A percentile compares a stretch with the other conserved stretches of the same genome.
Evolutionary conservation across 2,888 invertebrate species (phyloP).

Genomic region (Epinotia ramella): DNA sequence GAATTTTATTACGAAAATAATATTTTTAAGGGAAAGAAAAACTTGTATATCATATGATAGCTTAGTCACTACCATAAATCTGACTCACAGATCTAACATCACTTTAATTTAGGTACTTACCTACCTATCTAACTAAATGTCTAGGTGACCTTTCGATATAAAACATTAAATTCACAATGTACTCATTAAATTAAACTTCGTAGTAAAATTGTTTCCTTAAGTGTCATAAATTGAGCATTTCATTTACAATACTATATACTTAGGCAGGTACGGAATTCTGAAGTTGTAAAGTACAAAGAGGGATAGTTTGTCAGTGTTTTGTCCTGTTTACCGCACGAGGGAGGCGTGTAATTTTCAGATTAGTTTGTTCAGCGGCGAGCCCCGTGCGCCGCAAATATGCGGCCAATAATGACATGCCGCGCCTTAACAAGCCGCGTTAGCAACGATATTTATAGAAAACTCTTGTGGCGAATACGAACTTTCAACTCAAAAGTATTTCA

Average conservation of each 20-base stretch:
- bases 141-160: too few relatives aligned
- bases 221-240: not conserved
- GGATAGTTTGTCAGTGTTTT: constrained; percentile 64
- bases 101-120: too few relatives aligned
- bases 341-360: constrained; percentile 80
- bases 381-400: constrained; percentile 73
- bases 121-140: too few relatives aligned
- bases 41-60: constrained; percentile 43
- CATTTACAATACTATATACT: constrained; percentile 5
- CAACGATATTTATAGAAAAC: constrained; percentile 17
- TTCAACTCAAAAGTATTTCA: not conserved
- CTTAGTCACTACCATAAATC: not conserved
- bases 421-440: constrained; percentile 21
- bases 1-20: constrained; percentile 69
- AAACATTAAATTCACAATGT: too few relatives aligned
- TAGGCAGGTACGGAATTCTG: constrained; percentile 1
- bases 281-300: constrained; percentile 50
- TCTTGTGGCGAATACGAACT: not conserved
- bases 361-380: constrained; percentile 80
- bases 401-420: constrained; percentile 68
- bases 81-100: not conserved
- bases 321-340: constrained; percentile 62
- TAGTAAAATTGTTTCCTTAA: not conserved
- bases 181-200: not conserved
- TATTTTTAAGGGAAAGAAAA: constrained; percentile 63